Evolutionary conservation across 2,113 vertebrate genomes (phyloP).

Genomic region (Rynchops niger): DNA sequence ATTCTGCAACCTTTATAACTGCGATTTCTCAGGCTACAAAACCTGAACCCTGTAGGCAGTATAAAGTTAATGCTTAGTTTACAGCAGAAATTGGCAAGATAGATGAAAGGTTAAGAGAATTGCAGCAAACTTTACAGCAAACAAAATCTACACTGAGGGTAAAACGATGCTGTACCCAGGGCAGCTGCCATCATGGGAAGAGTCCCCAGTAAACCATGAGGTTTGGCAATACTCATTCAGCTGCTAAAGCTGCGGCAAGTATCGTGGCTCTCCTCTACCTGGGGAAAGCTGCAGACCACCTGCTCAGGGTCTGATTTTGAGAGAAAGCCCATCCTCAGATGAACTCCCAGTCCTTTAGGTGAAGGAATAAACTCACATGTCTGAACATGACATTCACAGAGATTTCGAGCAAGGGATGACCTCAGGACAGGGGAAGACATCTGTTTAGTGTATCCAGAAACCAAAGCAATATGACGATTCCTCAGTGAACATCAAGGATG

Average conservation of each 20-base stretch:
- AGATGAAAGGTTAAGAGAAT: background rate
- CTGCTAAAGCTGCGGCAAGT: background rate
- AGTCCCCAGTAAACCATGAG: accelerated
- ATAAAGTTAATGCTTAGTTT: background rate
- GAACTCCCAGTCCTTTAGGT: background rate
- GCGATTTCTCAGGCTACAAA: background rate
- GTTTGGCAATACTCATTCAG: background rate
- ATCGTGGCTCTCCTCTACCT: background rate
- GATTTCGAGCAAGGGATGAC: background rate
- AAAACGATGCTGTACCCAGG: background rate
- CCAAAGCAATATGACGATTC: background rate
- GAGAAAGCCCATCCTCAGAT: background rate
- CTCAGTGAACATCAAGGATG: background rate
- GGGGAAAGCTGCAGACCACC: background rate
- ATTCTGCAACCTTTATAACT: background rate
- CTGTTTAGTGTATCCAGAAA: background rate
- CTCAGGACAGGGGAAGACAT: background rate
- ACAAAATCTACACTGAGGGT: background rate
- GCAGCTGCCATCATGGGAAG: background rate
- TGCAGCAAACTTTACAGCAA: background rate
- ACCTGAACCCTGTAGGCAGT: background rate
- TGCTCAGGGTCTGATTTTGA: background rate
- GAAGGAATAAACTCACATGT: background rate
- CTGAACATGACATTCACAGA: background rate
- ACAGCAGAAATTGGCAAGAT: background rate